These are phyloP conservation scores for Temnopleurus reevesii DNA, from an alignment of 53 echinoderm and acorn worm genomes.

Conservation along the genomic window DNA sequence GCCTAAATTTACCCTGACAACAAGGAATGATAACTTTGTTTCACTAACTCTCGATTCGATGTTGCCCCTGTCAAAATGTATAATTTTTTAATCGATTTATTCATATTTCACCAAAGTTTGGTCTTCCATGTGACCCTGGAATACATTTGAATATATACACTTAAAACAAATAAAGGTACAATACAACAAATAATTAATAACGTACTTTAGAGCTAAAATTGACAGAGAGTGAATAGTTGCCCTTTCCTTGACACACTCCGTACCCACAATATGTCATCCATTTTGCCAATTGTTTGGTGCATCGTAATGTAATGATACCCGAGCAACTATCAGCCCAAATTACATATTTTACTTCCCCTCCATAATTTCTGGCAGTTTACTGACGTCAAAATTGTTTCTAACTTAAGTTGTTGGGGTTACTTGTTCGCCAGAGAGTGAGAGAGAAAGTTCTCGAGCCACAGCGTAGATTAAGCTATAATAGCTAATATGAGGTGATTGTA, in stretches of 20 bases:
- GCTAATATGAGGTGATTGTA: slow-evolving; percentile 52
- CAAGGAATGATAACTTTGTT: too few relatives aligned
- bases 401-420: slow-evolving; percentile 40
- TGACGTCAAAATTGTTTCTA: slow-evolving; percentile 44
- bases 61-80: too few relatives aligned
- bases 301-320: slow-evolving; percentile 39
- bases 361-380: slow-evolving; percentile 50
- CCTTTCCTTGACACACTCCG: neutral
- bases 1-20: too few relatives aligned
- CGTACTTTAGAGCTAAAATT: too few relatives aligned
- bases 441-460: slow-evolving; percentile 12
- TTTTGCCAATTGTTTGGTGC: neutral
- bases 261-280: neutral
- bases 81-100: too few relatives aligned
- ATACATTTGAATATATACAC: too few relatives aligned
- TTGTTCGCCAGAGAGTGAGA: slow-evolving; percentile 29
- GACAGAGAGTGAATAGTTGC: too few relatives aligned
- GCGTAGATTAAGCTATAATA: slow-evolving; percentile 33
- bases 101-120: too few relatives aligned
- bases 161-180: too few relatives aligned
- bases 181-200: too few relatives aligned
- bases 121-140: too few relatives aligned
- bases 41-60: too few relatives aligned
- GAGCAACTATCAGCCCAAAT: slow-evolving; percentile 38
- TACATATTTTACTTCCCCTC: slow-evolving; percentile 45